A percentile compares a stretch with the other conserved stretches of the same genome.
Conservation (phyloP, 1,140 invertebrate species). For the Ips typographus region DNA sequence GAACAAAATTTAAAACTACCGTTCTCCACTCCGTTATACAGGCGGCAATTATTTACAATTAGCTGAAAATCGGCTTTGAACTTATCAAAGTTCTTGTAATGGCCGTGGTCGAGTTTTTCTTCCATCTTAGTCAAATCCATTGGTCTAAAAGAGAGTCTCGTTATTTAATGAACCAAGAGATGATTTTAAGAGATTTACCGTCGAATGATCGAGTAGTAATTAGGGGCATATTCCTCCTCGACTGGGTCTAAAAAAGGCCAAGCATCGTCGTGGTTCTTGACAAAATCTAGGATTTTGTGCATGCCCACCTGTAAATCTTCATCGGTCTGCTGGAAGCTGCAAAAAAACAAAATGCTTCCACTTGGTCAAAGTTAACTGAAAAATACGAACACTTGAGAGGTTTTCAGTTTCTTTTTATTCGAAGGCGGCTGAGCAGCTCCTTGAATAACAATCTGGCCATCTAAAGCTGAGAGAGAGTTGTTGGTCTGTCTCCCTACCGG, state of each 20-base stretch:
- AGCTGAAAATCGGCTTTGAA: slow-evolving; percentile 86
- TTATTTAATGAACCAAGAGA: background rate
- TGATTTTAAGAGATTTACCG: slow-evolving; percentile 34
- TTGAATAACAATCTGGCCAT: slow-evolving; percentile 79
- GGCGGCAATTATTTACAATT: slow-evolving; percentile 87
- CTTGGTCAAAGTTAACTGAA: slow-evolving; percentile 12
- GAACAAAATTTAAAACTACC: slow-evolving; percentile 58
- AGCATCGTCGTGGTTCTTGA: slow-evolving; percentile 84
- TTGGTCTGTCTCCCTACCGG: slow-evolving; percentile 75
- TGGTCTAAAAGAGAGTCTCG: slow-evolving; percentile 54
- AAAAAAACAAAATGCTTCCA: slow-evolving; percentile 37
- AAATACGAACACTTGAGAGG: slow-evolving; percentile 64
- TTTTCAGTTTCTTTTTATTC: slow-evolving; percentile 61
- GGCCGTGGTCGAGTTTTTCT: slow-evolving; percentile 76
- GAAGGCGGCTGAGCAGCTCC: slow-evolving; percentile 45
- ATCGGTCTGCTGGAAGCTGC: slow-evolving; percentile 72
- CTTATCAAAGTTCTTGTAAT: slow-evolving; percentile 75
- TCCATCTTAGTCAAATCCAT: slow-evolving; percentile 90
- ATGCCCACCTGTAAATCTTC: slow-evolving; percentile 84
- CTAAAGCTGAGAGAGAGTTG: slow-evolving; percentile 80
- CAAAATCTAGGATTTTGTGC: slow-evolving; percentile 83
- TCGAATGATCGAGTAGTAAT: slow-evolving; percentile 76
- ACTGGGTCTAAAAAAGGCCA: slow-evolving; percentile 92
- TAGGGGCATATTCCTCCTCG: slow-evolving; percentile 87
- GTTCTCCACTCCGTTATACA: slow-evolving; percentile 90